phyloP scores from a whole-genome alignment of 2,888 invertebrate species.

The Drosophila formosana region DNA sequence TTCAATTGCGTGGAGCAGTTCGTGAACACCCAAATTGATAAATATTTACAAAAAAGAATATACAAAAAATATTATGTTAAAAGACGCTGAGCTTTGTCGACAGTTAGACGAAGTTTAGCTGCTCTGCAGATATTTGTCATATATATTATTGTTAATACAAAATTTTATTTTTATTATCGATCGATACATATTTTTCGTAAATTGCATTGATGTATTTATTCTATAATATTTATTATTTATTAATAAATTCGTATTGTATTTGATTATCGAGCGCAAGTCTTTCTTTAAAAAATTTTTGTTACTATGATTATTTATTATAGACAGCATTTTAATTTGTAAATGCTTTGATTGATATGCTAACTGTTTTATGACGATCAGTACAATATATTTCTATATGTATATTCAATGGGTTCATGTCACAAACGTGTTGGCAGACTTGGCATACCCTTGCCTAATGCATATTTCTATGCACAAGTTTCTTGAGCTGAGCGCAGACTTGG shows the following conservation, averaged over 20 bases:
- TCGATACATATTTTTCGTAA: no score
- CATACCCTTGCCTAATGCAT: not conserved
- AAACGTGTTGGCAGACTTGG: not conserved
- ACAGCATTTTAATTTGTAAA: no score
- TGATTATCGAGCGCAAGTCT: no score
- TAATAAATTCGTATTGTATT: no score
- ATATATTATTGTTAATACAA: no score
- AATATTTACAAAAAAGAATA: not conserved
- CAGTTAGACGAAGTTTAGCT: not conserved
- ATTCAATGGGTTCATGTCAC: not conserved
- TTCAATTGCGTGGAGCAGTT: constrained; percentile 81
- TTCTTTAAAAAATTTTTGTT: no score
- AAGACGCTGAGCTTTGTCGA: not conserved
- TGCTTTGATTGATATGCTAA: not conserved
- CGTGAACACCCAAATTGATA: constrained; percentile 73
- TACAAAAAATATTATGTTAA: constrained; percentile 4
- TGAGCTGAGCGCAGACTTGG: constrained; percentile 4
- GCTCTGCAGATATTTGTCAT: not conserved
- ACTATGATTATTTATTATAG: no score
- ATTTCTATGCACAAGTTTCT: constrained; percentile 1
- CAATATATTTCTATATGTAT: not conserved
- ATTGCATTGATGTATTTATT: not conserved
- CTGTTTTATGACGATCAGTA: not conserved
- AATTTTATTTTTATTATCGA: no score
- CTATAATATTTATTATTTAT: not conserved